Evolutionary conservation across 2,797 vertebrate species (phyloP), one percentile per base, ranked within the genome.

Genomic region (Eulemur coronatus): DNA sequence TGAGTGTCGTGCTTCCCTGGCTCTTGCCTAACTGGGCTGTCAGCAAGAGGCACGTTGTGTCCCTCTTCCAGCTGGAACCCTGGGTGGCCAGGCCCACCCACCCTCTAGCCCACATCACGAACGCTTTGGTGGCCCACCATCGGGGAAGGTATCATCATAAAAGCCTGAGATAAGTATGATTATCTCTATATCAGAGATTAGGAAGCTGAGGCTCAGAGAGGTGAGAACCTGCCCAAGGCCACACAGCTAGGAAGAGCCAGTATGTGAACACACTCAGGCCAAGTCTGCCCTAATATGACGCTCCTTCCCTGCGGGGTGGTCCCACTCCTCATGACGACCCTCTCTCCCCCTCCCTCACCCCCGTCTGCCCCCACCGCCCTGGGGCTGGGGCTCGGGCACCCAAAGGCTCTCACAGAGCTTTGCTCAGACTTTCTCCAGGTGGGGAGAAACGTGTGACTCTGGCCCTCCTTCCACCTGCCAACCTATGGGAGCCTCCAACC

Each of bases 21-120:
- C 69, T 97, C 86, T 84, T 89, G 94, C 86, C 95, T 97, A 61
- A 89, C 4, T n/a, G 94, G 75, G 76, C 94, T 96, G 94, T 79
- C 84, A 96, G 59, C 87, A 90, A 94, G 93, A 94, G 94, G 87
- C 33, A 67, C 1, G 26, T 26, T 22, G 20, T 22, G 11, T 5
- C 57, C 57, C 55, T 84, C 61, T 91, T 88, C 50, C 52, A 89
- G 35, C 26, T 65, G n/a, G 69, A 78, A 86, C 48, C 70, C 55
- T 65, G 46, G 33, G 38, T 7, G 38, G 84, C 14, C 52, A 26
- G 46, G 92, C 22, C 35, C 41, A 35, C 30, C 48, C 57, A 55
- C 14, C 26, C 65, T 14, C 14, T 12, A 30, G 20, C 22, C 41
- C 28, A 63, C 72, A 67, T 20, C 52, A 52, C 70, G 18, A 35